These are phyloP conservation scores for Drosophila sechellia DNA, from an alignment of 1,140 invertebrate species.

Conservation along the genomic window DNA sequence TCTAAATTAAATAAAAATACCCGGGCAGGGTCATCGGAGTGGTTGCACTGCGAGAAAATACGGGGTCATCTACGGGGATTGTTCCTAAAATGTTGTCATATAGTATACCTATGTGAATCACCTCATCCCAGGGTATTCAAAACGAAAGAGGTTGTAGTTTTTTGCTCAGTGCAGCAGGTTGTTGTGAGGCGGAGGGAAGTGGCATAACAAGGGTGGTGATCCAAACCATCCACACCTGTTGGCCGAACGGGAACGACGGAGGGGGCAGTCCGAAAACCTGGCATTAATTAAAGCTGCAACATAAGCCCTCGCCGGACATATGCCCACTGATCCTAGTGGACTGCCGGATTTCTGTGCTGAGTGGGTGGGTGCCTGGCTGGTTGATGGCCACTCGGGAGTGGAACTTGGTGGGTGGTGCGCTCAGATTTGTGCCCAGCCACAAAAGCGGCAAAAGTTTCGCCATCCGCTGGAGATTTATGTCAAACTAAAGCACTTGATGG, in stretches of 20 bases:
- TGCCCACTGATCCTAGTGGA: constrained; percentile 30
- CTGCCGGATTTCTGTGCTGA: background rate
- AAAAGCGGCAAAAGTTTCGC: constrained; percentile 51
- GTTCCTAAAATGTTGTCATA: too few species aligned
- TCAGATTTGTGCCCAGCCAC: constrained; percentile 69
- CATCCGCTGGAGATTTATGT: constrained; percentile 73
- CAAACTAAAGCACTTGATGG: constrained; percentile 81
- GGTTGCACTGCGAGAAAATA: constrained; percentile 5
- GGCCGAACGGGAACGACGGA: constrained; percentile 24
- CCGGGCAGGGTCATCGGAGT: constrained; percentile 11
- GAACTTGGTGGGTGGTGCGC: background rate
- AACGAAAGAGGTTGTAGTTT: background rate
- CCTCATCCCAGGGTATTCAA: too few species aligned
- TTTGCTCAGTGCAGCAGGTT: constrained; percentile 7
- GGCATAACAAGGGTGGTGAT: constrained; percentile 18
- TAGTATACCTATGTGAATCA: too few species aligned
- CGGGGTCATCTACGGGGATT: fast-evolving
- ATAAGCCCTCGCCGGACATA: constrained; percentile 48
- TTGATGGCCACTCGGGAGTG: constrained; percentile 24
- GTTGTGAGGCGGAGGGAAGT: constrained; percentile 3
- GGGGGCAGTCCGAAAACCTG: constrained; percentile 63
- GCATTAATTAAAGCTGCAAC: constrained; percentile 77
- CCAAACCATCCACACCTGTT: constrained; percentile 72
- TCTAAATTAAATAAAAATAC: constrained; percentile 80
- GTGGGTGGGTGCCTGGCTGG: background rate